These are phyloP conservation scores for Cyclophora punctaria DNA, from an alignment of 2,888 invertebrate species.

Conservation along the genomic window DNA sequence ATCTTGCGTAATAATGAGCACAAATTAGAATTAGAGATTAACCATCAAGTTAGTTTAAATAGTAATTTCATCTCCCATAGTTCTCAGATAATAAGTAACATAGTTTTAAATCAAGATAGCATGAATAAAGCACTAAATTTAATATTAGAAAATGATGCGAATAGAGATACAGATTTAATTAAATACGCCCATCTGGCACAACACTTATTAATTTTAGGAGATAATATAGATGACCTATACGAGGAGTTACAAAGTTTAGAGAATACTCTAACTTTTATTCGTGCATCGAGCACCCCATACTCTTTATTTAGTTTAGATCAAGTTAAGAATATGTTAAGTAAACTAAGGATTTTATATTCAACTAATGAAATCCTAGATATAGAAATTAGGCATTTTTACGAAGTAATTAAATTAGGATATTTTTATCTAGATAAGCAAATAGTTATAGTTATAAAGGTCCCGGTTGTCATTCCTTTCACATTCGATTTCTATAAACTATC, in stretches of 20 bases:
- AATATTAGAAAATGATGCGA: neutral
- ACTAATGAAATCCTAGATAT: slow-evolving; percentile 2
- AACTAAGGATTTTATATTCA: slow-evolving; percentile 4
- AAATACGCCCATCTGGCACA: slow-evolving; percentile 5
- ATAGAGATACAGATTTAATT: neutral
- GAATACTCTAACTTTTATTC: slow-evolving; percentile 5
- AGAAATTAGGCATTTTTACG: slow-evolving; percentile 1
- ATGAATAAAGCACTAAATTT: no score
- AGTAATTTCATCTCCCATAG: neutral
- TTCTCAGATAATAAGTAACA: no score
- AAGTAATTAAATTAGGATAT: slow-evolving; percentile 1
- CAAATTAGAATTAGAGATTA: neutral
- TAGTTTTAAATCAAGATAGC: no score
- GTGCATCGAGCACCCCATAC: no score
- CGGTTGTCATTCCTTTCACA: neutral
- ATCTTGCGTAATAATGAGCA: slow-evolving; percentile 1
- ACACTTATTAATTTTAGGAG: neutral
- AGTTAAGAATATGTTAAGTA: slow-evolving; percentile 8
- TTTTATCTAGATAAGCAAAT: slow-evolving; percentile 3
- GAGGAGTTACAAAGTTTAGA: slow-evolving; percentile 5
- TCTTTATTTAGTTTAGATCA: slow-evolving; percentile 5
- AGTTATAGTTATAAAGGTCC: slow-evolving; percentile 10
- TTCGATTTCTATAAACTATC: slow-evolving; percentile 6
- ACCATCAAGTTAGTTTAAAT: neutral
- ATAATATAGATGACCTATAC: no score